Conservation (phyloP, 2,797 vertebrate species). For the Adrianichthys oophorus region DNA sequence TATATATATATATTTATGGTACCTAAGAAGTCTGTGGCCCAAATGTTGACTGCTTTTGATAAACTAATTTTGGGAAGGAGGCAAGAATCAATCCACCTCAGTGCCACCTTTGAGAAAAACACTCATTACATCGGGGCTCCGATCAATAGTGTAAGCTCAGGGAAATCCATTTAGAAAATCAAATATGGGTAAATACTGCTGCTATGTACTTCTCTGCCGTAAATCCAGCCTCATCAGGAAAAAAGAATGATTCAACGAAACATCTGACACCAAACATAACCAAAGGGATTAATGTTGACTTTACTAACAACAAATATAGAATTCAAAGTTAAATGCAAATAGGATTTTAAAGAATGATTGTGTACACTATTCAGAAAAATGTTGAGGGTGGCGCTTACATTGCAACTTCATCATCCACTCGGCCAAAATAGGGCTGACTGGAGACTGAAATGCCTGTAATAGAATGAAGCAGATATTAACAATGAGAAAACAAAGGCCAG, state of each 20-base stretch:
- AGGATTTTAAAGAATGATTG: conserved; percentile 2
- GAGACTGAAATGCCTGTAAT: conserved; percentile 88
- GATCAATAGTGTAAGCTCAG: conserved; percentile 72
- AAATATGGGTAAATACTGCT: conserved; percentile 76
- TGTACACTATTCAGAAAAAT: conserved; percentile 8
- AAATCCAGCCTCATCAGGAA: conserved; percentile 49
- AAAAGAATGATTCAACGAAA: conserved; percentile 28
- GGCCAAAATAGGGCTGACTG: conserved; percentile 92
- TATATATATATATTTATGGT: background rate
- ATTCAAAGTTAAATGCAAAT: too few species aligned
- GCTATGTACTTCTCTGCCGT: conserved; percentile 54
- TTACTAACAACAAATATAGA: too few species aligned
- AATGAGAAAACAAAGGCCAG: conserved; percentile 29
- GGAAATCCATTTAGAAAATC: conserved; percentile 74
- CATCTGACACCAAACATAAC: conserved; percentile 19
- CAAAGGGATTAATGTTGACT: too few species aligned
- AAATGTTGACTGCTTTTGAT: conserved; percentile 50
- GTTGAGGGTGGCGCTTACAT: conserved; percentile 81
- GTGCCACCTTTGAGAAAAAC: conserved; percentile 74
- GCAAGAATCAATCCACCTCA: conserved; percentile 70
- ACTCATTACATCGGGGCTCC: conserved; percentile 63
- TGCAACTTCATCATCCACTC: conserved; percentile 85
- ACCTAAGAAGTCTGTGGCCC: background rate
- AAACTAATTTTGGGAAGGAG: conserved; percentile 46
- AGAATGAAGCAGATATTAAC: conserved; percentile 44